Evolutionary conservation across 2,113 vertebrate species (phyloP).

Genomic region (Channa argus): DNA sequence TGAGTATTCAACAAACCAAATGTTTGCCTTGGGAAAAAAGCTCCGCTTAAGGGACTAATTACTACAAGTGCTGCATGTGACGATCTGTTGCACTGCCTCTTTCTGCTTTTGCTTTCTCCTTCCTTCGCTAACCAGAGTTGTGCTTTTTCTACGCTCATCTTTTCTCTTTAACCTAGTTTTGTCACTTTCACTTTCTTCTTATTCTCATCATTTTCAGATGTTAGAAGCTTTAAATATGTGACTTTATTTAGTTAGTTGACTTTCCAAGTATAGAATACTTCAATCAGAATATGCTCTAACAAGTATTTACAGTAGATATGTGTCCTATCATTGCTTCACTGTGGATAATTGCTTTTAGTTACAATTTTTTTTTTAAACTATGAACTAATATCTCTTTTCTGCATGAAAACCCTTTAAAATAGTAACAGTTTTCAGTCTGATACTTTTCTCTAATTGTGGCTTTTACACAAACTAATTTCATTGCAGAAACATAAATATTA

Average conservation of each 20-base stretch:
- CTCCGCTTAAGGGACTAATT: slow-evolving; percentile 78
- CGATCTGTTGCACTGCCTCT: slow-evolving; percentile 46
- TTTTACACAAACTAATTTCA: background rate
- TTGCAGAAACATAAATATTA: too few relatives aligned
- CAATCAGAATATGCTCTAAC: too few relatives aligned
- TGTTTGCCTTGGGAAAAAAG: slow-evolving; percentile 75
- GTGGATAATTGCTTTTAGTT: too few relatives aligned
- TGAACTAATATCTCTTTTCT: background rate
- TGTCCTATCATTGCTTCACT: too few relatives aligned
- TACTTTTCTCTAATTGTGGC: background rate
- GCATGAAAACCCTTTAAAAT: background rate
- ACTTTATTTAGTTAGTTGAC: background rate
- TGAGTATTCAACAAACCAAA: slow-evolving; percentile 81
- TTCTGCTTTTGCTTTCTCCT: slow-evolving; percentile 35
- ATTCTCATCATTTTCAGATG: slow-evolving; percentile 30
- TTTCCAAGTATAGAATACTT: too few relatives aligned
- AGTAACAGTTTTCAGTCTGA: too few relatives aligned
- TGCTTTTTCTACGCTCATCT: slow-evolving; percentile 9
- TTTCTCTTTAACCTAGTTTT: slow-evolving; percentile 10
- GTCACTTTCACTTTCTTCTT: background rate
- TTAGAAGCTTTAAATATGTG: slow-evolving; percentile 8
- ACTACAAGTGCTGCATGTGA: slow-evolving; percentile 68
- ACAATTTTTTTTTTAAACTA: too few relatives aligned
- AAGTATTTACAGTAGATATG: too few relatives aligned
- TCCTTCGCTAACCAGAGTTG: slow-evolving; percentile 26